Conservation (phyloP, 35 echinoderm and acorn worm species). For the Chiridota heheva region DNA sequence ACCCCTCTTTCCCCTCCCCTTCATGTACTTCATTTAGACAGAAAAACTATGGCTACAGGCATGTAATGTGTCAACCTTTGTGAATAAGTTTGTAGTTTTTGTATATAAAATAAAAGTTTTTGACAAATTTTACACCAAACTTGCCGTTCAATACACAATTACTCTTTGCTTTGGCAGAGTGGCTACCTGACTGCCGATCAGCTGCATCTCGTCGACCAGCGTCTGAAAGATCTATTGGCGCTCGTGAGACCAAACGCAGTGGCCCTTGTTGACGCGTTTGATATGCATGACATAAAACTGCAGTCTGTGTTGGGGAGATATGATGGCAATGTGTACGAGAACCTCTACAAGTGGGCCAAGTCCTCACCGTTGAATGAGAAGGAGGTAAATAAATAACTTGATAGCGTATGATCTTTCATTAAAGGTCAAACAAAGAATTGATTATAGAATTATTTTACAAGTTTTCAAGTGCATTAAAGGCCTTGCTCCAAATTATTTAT, state of each 20-base stretch:
- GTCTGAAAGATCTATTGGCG: constrained; percentile 51
- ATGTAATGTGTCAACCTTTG: too few relatives aligned
- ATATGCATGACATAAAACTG: constrained; percentile 71
- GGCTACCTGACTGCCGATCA: constrained; percentile 81
- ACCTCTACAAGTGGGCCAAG: constrained; percentile 97
- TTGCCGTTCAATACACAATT: too few relatives aligned
- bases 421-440: neutral
- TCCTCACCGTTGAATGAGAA: constrained; percentile 74
- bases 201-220: constrained; percentile 49
- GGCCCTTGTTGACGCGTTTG: constrained; percentile 87
- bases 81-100: too few relatives aligned
- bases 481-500: neutral
- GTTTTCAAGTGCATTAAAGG: neutral
- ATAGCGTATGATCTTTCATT: neutral
- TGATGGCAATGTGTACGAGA: constrained; percentile 97
- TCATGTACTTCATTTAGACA: too few relatives aligned
- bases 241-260: constrained; percentile 76
- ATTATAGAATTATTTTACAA: neutral
- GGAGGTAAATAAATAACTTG: constrained; percentile 54
- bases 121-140: too few relatives aligned
- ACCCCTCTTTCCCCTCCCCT: too few relatives aligned
- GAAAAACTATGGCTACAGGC: too few relatives aligned
- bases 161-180: constrained; percentile 54
- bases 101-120: too few relatives aligned
- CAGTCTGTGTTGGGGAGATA: constrained; percentile 84